Evolutionary conservation across 2,113 vertebrate genomes (phyloP), one percentile per base, ranked within the genome.

Genomic region (Nymphicus hollandicus): DNA sequence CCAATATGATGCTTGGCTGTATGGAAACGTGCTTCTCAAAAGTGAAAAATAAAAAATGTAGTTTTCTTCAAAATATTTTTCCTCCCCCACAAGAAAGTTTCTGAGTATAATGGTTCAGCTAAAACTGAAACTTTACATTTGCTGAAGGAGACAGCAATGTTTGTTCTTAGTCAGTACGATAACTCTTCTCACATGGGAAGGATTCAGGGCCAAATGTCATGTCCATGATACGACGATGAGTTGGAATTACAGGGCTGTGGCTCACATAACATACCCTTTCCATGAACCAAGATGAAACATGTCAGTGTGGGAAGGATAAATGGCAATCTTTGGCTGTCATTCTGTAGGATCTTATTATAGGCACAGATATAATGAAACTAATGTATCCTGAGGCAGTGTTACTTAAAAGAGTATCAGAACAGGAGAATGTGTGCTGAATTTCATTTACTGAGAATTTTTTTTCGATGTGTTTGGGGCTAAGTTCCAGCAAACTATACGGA

Each of bases 351-450:
- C 95, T 86, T 96, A 96, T 96, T 96, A 93, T 93, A 97, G 93
- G 86, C 65, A 90, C 69, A 93, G 88, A 95, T 91, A 96, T 93
- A 97, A 96, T 96, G 95, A 96, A 97, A 96, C 93, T 96, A 96
- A 97, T 95, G 95, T 96, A 96, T 94, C 93, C 90, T 46, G 82
- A 94, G 90, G 95, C 90, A 92, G 52, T 71, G 83, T 93, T 95
- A 87, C 88, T 96, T 97, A 84, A 94, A 91, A 95, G 90, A 92
- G 63, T 86, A 92, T 81, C 76, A 91, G 93, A 88, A 88, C 44
- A 91, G 56, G 86, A 90, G 86, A 84, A 88, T 94, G 88, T 95
- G 93, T 1, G 3, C 61, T 90, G 93, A 93, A 96, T 96, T 81
- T 94, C 12, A 94, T 94, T 94, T 94, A 61, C 58, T 44, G 76